Conservation (phyloP, 2,797 vertebrate genomes). For the Girardinus metallicus region DNA sequence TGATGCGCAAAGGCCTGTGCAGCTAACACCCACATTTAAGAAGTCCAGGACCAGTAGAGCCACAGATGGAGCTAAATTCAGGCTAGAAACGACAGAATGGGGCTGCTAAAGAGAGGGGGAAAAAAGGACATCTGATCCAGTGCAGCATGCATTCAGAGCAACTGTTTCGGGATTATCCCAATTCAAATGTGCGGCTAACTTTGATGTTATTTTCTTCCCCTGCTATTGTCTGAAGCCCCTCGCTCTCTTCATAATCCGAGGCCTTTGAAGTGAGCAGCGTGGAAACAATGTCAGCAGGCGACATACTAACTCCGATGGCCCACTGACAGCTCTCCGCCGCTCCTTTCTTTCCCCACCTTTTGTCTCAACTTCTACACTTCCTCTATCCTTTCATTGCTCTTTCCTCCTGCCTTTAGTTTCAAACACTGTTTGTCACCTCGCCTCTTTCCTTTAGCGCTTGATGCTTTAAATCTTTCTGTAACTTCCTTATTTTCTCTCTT, state of each 20-base stretch:
- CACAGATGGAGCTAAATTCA: constrained; percentile 64
- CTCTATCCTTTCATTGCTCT: constrained; percentile 37
- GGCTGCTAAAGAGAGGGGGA: constrained; percentile 43
- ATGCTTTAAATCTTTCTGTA: constrained; percentile 25
- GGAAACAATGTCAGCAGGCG: constrained; percentile 81
- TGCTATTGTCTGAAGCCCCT: constrained; percentile 79
- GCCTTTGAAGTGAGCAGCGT: constrained; percentile 81
- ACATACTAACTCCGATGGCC: constrained; percentile 71
- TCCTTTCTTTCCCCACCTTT: constrained; percentile 38
- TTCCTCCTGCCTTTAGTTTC: constrained; percentile 23
- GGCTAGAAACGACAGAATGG: constrained; percentile 63
- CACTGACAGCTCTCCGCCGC: constrained; percentile 66
- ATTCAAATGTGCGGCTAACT: constrained; percentile 78
- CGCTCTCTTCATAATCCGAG: constrained; percentile 76
- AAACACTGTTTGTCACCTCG: constrained; percentile 36
- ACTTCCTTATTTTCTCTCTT: constrained; percentile 24
- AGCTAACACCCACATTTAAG: constrained; percentile 70
- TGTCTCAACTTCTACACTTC: constrained; percentile 58
- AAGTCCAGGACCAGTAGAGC: constrained; percentile 68
- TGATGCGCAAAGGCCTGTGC: constrained; percentile 59
- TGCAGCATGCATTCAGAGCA: constrained; percentile 73
- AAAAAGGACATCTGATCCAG: constrained; percentile 74
- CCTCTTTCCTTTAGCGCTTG: constrained; percentile 23
- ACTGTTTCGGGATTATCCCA: constrained; percentile 81
- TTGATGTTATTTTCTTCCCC: constrained; percentile 82